These are phyloP conservation scores for Monodelphis domestica DNA, from an alignment of 2,797 vertebrate genomes.

Conservation along the genomic window DNA sequence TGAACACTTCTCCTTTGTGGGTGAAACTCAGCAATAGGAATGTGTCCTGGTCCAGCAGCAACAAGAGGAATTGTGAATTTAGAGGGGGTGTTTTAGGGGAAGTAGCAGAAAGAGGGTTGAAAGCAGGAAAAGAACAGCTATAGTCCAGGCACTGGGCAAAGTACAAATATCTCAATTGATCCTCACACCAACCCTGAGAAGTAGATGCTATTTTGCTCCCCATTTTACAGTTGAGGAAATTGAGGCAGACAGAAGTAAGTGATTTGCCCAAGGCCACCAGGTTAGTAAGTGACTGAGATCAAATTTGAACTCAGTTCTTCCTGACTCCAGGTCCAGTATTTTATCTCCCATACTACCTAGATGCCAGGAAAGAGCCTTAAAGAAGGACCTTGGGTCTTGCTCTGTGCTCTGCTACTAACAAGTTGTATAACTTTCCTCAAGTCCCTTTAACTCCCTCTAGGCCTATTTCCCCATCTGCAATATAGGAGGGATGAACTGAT, in stretches of 20 bases:
- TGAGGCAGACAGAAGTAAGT: too few relatives aligned
- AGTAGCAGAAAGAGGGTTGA: too few relatives aligned
- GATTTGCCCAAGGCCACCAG: not conserved
- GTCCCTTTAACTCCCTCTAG: too few relatives aligned
- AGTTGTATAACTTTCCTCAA: not conserved
- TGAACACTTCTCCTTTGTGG: too few relatives aligned
- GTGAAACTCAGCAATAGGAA: not conserved
- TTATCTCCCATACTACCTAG: too few relatives aligned
- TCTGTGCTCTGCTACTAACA: not conserved
- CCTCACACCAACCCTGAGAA: not conserved
- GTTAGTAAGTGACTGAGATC: not conserved
- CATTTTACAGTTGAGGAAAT: too few relatives aligned
- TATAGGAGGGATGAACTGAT: not conserved
- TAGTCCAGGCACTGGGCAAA: not conserved
- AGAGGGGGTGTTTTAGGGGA: not conserved
- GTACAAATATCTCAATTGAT: not conserved
- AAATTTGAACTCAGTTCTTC: not conserved
- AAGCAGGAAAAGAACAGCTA: too few relatives aligned
- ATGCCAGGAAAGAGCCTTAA: too few relatives aligned
- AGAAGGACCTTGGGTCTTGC: not conserved
- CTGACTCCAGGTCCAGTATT: not conserved
- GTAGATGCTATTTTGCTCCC: too few relatives aligned
- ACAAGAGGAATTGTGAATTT: not conserved
- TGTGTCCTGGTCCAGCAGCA: not conserved
- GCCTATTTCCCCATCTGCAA: not conserved